Base-by-base conservation (phyloP, 2,888 invertebrate species). In the Priocnemis perturbator region DNA sequence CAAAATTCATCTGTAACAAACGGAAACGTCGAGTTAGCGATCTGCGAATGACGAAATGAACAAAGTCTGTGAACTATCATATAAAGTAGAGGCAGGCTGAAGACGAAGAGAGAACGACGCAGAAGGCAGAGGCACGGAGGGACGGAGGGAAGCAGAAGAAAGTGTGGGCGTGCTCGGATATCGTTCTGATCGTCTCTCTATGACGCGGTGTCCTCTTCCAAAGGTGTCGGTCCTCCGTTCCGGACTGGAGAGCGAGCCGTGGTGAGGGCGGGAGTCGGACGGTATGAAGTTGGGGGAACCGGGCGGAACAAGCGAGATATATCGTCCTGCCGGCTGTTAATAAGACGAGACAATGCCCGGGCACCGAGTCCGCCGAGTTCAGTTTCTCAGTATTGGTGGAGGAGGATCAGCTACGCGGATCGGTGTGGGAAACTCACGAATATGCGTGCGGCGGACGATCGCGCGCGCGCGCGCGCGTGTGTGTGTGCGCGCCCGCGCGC, bases 271-370 rank as follows among this genome's bases (percentile, higher is more conserved):
- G 64, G 70, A 74, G 50, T 50, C 50, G 69, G 68, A 63, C 67
- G 63, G 50, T 23, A 60, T 59, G 53, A 63, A 63, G 64, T 53
- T 47, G 64, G 37, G 58, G 60, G 61, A 45, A 56, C 45, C 67
- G 64, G 67, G 59, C 58, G 69, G 76, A 76, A 79, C 78, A 76
- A 71, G 62, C 85, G 83, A 83, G 85, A 87, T 86, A 85, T 85
- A 86, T 86, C 83, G 85, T 81, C 81, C 74, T 69, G 78, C 75
- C 83, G 85, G 85, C 84, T 86, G 86, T 87, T 87, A 87, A 87
- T 87, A 87, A 87, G 87, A 87, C 83, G 87, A 87, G 84, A 87
- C 87, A 87, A 87, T 87, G 87, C 86, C 78, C 81, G 80, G 70
- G 79, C 71, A 76, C 37, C 37, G 68, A 66, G 72, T 69, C 67